These are phyloP conservation scores for Aix galericulata DNA, from an alignment of 2,113 vertebrate species.

Conservation along the genomic window DNA sequence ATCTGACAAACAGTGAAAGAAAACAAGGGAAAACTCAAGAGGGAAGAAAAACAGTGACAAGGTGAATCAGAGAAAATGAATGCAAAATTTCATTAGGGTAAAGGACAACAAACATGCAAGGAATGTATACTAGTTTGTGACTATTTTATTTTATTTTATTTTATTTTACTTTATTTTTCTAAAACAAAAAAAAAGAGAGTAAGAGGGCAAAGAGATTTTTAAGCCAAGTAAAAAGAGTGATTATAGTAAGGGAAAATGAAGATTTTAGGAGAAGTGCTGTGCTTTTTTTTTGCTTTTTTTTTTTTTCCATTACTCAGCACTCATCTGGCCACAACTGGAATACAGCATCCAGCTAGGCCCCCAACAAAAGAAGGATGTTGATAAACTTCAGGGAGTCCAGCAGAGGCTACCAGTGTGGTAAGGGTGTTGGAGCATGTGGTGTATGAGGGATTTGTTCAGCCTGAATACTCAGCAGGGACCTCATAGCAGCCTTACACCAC, in stretches of 20 bases:
- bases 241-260: background rate
- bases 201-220: background rate
- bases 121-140: background rate
- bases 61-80: background rate
- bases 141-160: rapidly evolving
- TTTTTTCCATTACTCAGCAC: rapidly evolving
- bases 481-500: background rate
- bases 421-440: background rate
- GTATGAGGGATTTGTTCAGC: background rate
- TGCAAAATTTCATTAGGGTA: background rate
- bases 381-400: slow-evolving; percentile 29
- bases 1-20: background rate
- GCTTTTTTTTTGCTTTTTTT: background rate
- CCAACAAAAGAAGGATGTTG: slow-evolving; percentile 24
- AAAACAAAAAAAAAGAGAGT: background rate
- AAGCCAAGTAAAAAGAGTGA: background rate
- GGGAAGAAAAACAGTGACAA: background rate
- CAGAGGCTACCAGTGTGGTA: background rate
- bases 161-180: too few relatives aligned
- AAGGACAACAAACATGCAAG: background rate
- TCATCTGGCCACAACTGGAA: background rate
- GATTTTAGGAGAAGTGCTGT: background rate
- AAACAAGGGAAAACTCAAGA: background rate
- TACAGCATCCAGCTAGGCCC: background rate
- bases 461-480: background rate